Evolutionary conservation across 1,140 invertebrate species (phyloP).

Genomic region (Drosophila mojavensis): DNA sequence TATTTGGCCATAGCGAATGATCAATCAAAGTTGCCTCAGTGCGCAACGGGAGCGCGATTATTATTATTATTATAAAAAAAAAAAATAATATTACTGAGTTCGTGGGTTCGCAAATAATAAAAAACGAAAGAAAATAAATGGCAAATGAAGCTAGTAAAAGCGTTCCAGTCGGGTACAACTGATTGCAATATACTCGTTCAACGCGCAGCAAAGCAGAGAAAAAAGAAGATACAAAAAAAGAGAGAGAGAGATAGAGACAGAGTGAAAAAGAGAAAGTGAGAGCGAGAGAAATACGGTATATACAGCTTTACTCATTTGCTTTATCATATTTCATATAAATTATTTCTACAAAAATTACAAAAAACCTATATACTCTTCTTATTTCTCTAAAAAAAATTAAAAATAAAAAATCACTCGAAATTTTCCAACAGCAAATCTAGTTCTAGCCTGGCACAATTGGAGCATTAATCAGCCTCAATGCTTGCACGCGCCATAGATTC

Average conservation of each 20-base stretch:
- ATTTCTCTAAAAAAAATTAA: no score
- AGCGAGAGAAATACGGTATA: no score
- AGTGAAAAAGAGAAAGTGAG: no score
- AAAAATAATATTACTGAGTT: not conserved
- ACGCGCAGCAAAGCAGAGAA: no score
- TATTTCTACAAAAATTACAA: no score
- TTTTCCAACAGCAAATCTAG: not conserved
- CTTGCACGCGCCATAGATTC: conserved; percentile 16
- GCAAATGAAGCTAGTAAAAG: not conserved
- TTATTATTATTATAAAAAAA: not conserved
- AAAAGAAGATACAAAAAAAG: no score
- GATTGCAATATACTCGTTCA: no score
- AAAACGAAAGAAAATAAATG: not conserved
- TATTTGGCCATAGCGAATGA: conserved; percentile 75
- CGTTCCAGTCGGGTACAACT: no score
- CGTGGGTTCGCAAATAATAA: not conserved
- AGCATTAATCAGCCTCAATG: conserved; percentile 54
- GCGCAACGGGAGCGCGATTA: conserved; percentile 22
- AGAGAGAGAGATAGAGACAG: no score
- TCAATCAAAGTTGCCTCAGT: conserved; percentile 63
- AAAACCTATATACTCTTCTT: no score
- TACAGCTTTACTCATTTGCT: no score
- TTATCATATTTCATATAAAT: no score
- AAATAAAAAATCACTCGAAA: not conserved
- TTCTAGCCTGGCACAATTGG: conserved; percentile 67